Percentiles rank a stretch among this genome's conserved stretches.
phyloP scores from a whole-genome alignment of 2,797 vertebrate species.

The Fringilla coelebs region DNA sequence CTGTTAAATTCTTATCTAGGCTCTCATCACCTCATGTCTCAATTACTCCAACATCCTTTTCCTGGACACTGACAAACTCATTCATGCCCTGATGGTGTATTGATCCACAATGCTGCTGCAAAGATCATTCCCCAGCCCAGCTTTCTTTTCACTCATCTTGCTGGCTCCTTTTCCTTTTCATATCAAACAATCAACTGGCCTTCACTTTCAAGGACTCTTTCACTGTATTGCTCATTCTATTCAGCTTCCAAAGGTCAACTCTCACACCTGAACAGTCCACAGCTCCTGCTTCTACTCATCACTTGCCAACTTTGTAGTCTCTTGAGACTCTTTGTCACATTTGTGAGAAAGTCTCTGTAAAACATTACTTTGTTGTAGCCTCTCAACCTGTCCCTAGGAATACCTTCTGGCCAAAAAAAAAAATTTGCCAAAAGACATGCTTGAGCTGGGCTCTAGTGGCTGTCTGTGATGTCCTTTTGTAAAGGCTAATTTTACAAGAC shows the following conservation, averaged over 20 bases:
- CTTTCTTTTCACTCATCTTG: background rate
- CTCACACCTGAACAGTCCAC: background rate
- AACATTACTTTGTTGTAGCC: background rate
- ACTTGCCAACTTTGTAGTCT: background rate
- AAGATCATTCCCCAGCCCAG: background rate
- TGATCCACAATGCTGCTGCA: background rate
- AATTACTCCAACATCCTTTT: constrained; percentile 49
- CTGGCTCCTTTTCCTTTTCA: background rate
- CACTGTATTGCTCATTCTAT: constrained; percentile 10
- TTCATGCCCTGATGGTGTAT: background rate
- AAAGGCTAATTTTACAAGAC: background rate
- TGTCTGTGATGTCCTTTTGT: background rate
- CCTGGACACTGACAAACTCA: constrained; percentile 29
- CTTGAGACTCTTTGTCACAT: background rate
- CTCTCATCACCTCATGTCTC: constrained; percentile 26
- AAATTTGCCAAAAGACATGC: background rate
- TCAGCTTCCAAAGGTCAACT: background rate
- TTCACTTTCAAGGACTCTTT: constrained; percentile 32
- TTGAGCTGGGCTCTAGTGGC: background rate
- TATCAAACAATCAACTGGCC: background rate
- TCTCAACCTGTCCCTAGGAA: background rate
- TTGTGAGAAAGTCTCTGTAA: background rate
- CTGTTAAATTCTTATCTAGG: constrained; percentile 34
- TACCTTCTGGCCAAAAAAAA: background rate
- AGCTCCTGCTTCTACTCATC: background rate